Percentiles rank a stretch among this genome's conserved stretches.
These are phyloP conservation scores for Brevipalpus yothersi DNA, from an alignment of 1,140 invertebrate genomes.

Conservation along the genomic window DNA sequence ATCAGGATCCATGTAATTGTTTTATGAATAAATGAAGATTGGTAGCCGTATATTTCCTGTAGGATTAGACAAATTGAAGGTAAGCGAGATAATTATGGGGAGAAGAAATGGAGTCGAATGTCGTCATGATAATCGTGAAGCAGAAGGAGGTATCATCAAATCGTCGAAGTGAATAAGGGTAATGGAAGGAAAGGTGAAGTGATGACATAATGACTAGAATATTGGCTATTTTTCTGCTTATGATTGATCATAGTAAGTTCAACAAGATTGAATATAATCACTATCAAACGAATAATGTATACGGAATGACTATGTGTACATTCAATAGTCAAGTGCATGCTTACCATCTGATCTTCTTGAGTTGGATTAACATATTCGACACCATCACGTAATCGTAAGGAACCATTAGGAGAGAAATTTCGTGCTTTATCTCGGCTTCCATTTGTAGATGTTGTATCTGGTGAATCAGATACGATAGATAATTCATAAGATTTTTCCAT, in stretches of 20 bases:
- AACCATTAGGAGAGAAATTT: no score
- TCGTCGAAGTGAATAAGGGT: background rate
- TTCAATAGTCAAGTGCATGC: background rate
- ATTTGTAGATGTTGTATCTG: background rate
- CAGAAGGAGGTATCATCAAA: no score
- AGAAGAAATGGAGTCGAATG: background rate
- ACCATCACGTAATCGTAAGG: background rate
- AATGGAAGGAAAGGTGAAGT: background rate
- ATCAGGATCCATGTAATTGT: constrained; percentile 33
- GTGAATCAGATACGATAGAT: background rate
- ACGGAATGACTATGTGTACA: background rate
- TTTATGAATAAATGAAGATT: constrained; percentile 23
- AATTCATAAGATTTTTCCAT: background rate
- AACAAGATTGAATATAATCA: background rate
- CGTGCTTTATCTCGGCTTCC: background rate
- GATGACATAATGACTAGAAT: background rate
- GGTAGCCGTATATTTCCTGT: constrained; percentile 38
- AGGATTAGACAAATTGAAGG: background rate
- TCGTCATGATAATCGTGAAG: background rate
- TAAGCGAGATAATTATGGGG: background rate
- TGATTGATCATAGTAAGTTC: background rate
- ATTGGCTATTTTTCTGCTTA: background rate
- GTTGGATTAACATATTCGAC: background rate
- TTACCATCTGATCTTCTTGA: background rate
- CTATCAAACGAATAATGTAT: background rate